Evolutionary conservation across 2,888 invertebrate species (phyloP).

Genomic region (Cephus nigrinus): DNA sequence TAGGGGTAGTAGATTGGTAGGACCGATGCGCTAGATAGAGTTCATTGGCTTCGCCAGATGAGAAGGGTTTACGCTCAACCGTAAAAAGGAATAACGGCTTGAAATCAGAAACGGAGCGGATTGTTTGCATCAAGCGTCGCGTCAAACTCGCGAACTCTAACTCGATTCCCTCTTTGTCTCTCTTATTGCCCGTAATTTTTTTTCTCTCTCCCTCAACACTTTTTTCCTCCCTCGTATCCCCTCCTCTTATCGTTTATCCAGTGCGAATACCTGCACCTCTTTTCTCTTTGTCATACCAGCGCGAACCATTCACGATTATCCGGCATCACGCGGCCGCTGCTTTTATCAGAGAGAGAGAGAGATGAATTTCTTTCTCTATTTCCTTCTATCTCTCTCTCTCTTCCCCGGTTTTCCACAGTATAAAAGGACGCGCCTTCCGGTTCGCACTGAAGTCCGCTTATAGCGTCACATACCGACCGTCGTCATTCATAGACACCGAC

Average conservation of each 20-base stretch:
- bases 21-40: constrained; percentile 57
- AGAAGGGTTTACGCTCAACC: constrained; percentile 53
- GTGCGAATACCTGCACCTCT: neutral
- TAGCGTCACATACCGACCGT: neutral
- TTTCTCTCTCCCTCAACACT: neutral
- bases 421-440: neutral
- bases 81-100: constrained; percentile 48
- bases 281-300: constrained; percentile 13
- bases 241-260: neutral
- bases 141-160: constrained; percentile 18
- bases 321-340: constrained; percentile 18
- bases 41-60: constrained; percentile 55
- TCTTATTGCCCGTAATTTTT: neutral
- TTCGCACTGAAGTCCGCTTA: neutral
- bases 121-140: constrained; percentile 38
- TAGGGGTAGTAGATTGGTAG: constrained; percentile 59
- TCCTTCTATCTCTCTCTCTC: neutral
- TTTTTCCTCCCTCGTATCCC: neutral
- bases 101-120: constrained; percentile 43
- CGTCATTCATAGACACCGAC: neutral
- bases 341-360: constrained; percentile 24
- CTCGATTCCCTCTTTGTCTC: constrained; percentile 17
- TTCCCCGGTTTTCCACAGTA: neutral
- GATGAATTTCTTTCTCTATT: too few species aligned
- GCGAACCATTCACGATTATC: constrained; percentile 23